A percentile compares a stretch with the other conserved stretches of the same genome.
These are phyloP conservation scores for Cyanoderma ruficeps DNA, from an alignment of 2,113 vertebrate species.

Conservation along the genomic window DNA sequence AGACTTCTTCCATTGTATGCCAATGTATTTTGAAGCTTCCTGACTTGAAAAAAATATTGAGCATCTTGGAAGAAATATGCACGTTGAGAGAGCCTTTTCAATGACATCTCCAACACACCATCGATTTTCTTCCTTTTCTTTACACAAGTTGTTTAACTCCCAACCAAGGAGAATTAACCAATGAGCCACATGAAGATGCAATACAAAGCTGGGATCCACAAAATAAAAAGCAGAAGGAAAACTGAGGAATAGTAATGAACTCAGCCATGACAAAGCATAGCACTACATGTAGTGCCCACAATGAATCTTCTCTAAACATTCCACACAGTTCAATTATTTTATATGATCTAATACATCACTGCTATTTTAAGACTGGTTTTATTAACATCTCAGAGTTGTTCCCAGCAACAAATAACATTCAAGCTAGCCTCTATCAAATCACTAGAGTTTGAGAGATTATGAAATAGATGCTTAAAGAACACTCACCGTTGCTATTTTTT, in stretches of 20 bases:
- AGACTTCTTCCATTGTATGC: background rate
- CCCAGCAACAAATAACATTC: background rate
- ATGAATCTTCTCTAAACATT: background rate
- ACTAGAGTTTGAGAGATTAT: background rate
- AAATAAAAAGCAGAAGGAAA: background rate
- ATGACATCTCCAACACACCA: background rate
- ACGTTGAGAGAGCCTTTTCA: background rate
- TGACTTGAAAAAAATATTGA: background rate
- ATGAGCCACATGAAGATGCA: background rate
- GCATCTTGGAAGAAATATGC: background rate
- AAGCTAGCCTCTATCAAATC: background rate
- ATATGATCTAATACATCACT: background rate
- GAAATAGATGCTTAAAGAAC: background rate
- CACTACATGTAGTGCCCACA: background rate
- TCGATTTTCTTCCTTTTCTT: background rate
- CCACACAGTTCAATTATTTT: background rate
- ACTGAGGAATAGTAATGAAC: background rate
- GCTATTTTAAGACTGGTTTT: background rate
- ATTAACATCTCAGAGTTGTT: background rate
- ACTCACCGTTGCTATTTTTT: constrained; percentile 93
- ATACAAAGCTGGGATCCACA: background rate
- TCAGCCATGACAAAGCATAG: background rate
- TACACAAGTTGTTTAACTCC: background rate
- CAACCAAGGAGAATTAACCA: background rate
- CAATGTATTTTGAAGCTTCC: background rate